Base-by-base conservation (phyloP, 2,888 invertebrate genomes). In the Dioctria linearis region DNA sequence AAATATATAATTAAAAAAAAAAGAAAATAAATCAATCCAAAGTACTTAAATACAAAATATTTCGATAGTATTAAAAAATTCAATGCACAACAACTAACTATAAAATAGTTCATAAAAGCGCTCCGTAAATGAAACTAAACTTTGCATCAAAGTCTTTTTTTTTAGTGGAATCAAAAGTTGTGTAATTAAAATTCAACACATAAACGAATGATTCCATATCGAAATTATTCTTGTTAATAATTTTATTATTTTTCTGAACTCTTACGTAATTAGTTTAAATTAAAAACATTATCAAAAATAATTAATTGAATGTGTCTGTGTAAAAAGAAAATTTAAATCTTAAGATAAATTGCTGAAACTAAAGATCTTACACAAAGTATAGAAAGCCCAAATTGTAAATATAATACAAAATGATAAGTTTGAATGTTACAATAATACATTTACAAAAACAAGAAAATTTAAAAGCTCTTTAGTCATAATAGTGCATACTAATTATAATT, bases 131-230 rank as follows among this genome's bases (percentile, higher is more conserved):
- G 11, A 46, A 46, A 71, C 40, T 6, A 71, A 71, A 71, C 71
- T 71, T 71, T 71, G 71, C 71, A 71, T 71, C 71, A 71, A 71
- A 71, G 71, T 71, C 51, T 39, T 54, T 71, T 71, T n/a, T 51
- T 49, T 71, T 71, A n/a, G 49, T 71, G 39, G 71, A 51, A 40
- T 51, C 71, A 51, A 51, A n/a, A 13, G 71, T 71, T 63, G 63
- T 39, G 37, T 49, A 51, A 54, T 46, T 25, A 25, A 25, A 25
- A 25, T 37, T 51, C 46, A 67, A 67, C 71, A 51, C 37, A 37
- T 25, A 37, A 39, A 37, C 37, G 40, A 37, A 11, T 13, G 71
- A 5, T 49, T 71, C 71, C 71, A 49, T 5, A 25, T 37, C 39
- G 46, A 46, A 46, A 8, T 5, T 46, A 6, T 46, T 46, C 8